A percentile compares a stretch with the other conserved stretches of the same genome.
Conservation (phyloP, 2,888 invertebrate genomes). For the Apoda limacodes region DNA sequence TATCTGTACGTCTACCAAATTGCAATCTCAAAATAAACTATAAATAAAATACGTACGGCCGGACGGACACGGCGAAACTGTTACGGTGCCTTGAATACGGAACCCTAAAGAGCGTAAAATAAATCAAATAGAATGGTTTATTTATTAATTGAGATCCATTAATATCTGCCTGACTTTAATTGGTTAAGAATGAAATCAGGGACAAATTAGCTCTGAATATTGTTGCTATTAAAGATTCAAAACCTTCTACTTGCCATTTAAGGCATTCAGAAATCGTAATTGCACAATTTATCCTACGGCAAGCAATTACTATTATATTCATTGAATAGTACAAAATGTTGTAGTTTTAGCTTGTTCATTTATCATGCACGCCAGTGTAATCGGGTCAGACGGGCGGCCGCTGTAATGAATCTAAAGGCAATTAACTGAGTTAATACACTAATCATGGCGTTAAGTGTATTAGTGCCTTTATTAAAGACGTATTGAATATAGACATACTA, state of each 20-base stretch:
- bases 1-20: too few species aligned
- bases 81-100: too few species aligned
- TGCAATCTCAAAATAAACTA: too few species aligned
- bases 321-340: slow-evolving; percentile 39
- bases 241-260: too few species aligned
- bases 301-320: slow-evolving; percentile 38
- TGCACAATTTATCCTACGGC: slow-evolving; percentile 24
- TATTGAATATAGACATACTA: too few species aligned
- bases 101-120: too few species aligned
- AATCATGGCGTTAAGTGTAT: slow-evolving; percentile 7
- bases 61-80: too few species aligned
- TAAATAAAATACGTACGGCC: too few species aligned
- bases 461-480: too few species aligned
- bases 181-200: slow-evolving; percentile 5
- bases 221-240: slow-evolving; percentile 21
- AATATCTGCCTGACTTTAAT: slow-evolving; percentile 8
- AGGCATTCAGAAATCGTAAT: slow-evolving; percentile 28
- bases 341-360: slow-evolving; percentile 39
- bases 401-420: slow-evolving; percentile 54
- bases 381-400: slow-evolving; percentile 31
- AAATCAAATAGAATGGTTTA: too few species aligned
- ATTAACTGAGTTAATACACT: slow-evolving; percentile 38
- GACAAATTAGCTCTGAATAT: slow-evolving; percentile 2
- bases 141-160: slow-evolving; percentile 8
- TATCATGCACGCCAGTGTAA: slow-evolving; percentile 47